Evolutionary conservation across 2,797 vertebrate genomes (phyloP).

Genomic region (Gobionotothen gibberifrons): DNA sequence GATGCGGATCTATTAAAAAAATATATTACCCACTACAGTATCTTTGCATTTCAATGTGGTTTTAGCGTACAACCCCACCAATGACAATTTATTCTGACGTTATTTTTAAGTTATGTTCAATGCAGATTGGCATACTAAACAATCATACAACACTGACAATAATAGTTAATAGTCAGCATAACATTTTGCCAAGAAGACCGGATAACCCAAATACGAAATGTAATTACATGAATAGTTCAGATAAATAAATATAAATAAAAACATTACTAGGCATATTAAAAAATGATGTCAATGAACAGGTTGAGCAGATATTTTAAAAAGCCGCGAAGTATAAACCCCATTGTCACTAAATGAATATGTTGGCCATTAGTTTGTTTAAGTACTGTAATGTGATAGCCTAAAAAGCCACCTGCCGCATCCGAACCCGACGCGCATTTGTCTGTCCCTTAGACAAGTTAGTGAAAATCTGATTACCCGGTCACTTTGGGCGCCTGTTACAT

Average conservation of each 20-base stretch:
- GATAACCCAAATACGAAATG: not conserved
- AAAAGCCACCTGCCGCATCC: constrained; percentile 79
- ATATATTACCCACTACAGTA: constrained; percentile 39
- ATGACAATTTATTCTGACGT: constrained; percentile 2
- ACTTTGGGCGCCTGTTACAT: constrained; percentile 81
- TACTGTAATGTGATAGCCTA: constrained; percentile 71
- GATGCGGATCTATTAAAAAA: constrained; percentile 44
- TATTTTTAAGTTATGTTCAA: not conserved
- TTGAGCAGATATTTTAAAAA: constrained; percentile 13
- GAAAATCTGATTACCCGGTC: constrained; percentile 82
- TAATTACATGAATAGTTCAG: not conserved
- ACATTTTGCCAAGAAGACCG: not conserved
- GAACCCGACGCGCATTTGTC: constrained; percentile 74
- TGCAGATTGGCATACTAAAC: not conserved
- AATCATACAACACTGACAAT: not conserved
- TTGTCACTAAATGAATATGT: constrained; percentile 61
- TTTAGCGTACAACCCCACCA: constrained; percentile 1
- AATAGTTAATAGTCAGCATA: accelerated
- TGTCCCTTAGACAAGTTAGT: constrained; percentile 79
- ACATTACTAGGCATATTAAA: not conserved
- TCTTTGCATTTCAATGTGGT: constrained; percentile 47
- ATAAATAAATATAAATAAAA: constrained; percentile 14
- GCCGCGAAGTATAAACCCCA: constrained; percentile 10
- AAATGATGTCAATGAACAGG: constrained; percentile 15
- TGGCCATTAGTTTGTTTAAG: constrained; percentile 64